Evolutionary conservation across 2,888 invertebrate species (phyloP).

Genomic region (Drepanosiphum platanoidis): DNA sequence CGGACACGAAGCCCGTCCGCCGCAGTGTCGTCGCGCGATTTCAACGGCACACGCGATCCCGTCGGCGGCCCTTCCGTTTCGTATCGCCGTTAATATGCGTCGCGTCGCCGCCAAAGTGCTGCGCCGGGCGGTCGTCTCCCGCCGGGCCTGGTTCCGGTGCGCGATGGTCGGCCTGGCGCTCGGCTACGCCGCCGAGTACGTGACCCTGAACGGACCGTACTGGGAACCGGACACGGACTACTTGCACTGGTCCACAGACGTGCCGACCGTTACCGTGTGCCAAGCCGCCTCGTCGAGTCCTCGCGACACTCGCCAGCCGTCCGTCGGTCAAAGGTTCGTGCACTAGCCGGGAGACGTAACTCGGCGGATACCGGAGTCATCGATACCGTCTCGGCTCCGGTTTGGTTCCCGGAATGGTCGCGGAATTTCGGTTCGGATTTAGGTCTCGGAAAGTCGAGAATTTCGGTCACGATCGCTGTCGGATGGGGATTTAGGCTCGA

Average conservation of each 20-base stretch:
- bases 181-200: not conserved
- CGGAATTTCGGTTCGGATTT: no score
- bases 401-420: no score
- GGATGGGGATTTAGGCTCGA: no score
- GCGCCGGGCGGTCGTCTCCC: not conserved
- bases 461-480: no score
- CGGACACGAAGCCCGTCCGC: not conserved
- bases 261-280: slow-evolving; percentile 46
- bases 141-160: slow-evolving; percentile 4
- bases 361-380: no score
- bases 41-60: no score
- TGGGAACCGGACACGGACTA: slow-evolving; percentile 42
- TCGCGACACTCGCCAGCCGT: no score
- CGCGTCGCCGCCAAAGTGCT: not conserved
- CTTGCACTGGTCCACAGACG: slow-evolving; percentile 50
- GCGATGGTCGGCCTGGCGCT: not conserved
- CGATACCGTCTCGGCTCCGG: no score
- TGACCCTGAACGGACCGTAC: slow-evolving; percentile 3
- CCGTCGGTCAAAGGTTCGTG: not conserved
- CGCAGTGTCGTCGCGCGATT: not conserved
- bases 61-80: no score
- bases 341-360: no score
- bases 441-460: no score
- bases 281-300: not conserved
- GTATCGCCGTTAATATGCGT: not conserved